phyloP scores from a whole-genome alignment of 1,140 invertebrate species.

The Drosophila azteca region DNA sequence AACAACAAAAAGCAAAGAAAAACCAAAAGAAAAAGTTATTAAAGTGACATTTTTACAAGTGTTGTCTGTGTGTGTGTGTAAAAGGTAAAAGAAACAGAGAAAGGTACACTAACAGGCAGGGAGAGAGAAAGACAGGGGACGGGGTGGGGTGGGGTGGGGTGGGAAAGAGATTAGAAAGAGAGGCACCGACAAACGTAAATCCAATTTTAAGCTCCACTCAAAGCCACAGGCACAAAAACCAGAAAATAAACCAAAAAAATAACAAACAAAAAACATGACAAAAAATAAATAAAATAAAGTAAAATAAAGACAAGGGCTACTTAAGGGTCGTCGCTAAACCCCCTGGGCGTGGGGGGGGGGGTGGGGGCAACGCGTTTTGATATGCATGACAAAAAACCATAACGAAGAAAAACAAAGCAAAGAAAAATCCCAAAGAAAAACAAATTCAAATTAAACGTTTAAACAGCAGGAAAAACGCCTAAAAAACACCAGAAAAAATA shows the following conservation, averaged over 20 bases:
- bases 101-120: constrained; percentile 13
- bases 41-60: constrained; percentile 77
- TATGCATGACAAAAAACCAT: constrained; percentile 56
- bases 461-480: too few species aligned
- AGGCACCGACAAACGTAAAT: constrained; percentile 63
- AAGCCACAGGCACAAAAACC: constrained; percentile 58
- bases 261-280: constrained; percentile 40
- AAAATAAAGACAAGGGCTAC: constrained; percentile 74
- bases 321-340: constrained; percentile 44
- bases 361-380: constrained; percentile 31
- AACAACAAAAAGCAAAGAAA: constrained; percentile 10
- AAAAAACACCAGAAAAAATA: too few species aligned
- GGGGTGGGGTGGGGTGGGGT: not conserved
- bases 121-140: constrained; percentile 27
- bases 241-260: constrained; percentile 45
- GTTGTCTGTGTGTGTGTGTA: constrained; percentile 13
- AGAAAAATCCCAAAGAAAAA: constrained; percentile 30
- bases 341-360: constrained; percentile 12
- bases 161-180: constrained; percentile 19
- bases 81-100: constrained; percentile 28
- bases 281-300: constrained; percentile 20
- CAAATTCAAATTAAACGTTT: constrained; percentile 67
- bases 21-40: constrained; percentile 68
- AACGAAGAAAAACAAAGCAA: constrained; percentile 18
- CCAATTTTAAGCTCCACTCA: constrained; percentile 75